Evolutionary conservation across 2,797 vertebrate genomes (phyloP).

Genomic region (Anableps anableps): DNA sequence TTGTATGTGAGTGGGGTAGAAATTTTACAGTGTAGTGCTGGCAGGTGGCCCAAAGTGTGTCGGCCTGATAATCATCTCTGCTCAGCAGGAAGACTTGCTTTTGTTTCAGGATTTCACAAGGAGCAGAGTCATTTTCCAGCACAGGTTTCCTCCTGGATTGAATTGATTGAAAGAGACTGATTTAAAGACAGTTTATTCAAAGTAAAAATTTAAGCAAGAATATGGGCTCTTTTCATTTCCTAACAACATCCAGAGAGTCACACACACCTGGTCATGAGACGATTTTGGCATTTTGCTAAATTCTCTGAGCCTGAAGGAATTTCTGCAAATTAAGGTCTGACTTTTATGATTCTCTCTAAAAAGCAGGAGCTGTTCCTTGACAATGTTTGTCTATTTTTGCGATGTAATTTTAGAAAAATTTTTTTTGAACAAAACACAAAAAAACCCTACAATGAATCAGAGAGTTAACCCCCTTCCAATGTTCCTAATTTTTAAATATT

Average conservation of each 20-base stretch:
- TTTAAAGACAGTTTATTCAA: conserved; percentile 45
- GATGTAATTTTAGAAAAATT: no score
- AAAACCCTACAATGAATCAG: not conserved
- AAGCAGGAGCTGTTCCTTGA: not conserved
- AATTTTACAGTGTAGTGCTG: conserved; percentile 73
- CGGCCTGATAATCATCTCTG: conserved; percentile 75
- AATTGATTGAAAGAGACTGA: conserved; percentile 65
- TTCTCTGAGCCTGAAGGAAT: not conserved
- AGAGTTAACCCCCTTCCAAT: no score
- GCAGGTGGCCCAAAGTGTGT: conserved; percentile 76
- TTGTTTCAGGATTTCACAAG: conserved; percentile 69
- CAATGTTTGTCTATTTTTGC: not conserved
- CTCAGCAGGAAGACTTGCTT: conserved; percentile 66
- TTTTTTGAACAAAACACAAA: not conserved
- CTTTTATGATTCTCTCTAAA: not conserved
- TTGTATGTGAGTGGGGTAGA: conserved; percentile 61
- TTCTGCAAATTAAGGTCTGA: not conserved
- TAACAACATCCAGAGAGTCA: conserved; percentile 11
- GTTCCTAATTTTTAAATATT: not conserved
- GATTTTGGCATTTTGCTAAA: conserved; percentile 21
- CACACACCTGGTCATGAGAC: conserved; percentile 47
- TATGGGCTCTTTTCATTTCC: not conserved
- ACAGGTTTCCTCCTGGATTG: conserved; percentile 51
- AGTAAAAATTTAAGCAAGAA: conserved; percentile 39
- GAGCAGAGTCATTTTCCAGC: conserved; percentile 43